phyloP scores from a whole-genome alignment of 2,888 invertebrate species.

The Orthosia cruda region DNA sequence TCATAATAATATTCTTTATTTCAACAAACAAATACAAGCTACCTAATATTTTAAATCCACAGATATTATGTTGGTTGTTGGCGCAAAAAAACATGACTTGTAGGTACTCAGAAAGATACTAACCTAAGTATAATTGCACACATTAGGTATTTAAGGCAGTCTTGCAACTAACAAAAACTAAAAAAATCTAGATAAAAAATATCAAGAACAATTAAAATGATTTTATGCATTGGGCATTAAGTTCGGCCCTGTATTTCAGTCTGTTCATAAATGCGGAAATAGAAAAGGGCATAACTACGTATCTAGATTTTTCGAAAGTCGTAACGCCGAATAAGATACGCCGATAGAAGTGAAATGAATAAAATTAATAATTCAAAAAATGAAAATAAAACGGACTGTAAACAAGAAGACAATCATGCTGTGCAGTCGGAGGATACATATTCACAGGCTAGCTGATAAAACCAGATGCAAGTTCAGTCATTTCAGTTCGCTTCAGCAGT shows the following conservation, averaged over 20 bases:
- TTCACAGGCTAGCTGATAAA: no score
- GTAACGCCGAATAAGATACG: no score
- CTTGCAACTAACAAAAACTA: no score
- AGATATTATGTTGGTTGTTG: not conserved
- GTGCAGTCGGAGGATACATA: no score
- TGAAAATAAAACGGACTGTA: no score
- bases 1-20: not conserved
- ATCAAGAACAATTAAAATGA: not conserved
- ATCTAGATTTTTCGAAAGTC: not conserved
- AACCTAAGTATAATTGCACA: no score
- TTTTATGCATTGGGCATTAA: not conserved
- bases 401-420: no score
- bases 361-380: no score
- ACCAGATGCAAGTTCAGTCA: no score
- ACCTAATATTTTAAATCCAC: not conserved
- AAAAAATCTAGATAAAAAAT: not conserved
- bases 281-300: constrained; percentile 16
- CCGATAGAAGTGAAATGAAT: no score
- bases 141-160: no score
- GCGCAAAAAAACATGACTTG: not conserved
- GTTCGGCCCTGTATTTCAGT: constrained; percentile 19
- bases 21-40: not conserved
- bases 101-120: not conserved
- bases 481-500: no score
- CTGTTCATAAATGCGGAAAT: not conserved